Conservation (phyloP, 2,888 invertebrate genomes). For the Anarsia innoxiella region DNA sequence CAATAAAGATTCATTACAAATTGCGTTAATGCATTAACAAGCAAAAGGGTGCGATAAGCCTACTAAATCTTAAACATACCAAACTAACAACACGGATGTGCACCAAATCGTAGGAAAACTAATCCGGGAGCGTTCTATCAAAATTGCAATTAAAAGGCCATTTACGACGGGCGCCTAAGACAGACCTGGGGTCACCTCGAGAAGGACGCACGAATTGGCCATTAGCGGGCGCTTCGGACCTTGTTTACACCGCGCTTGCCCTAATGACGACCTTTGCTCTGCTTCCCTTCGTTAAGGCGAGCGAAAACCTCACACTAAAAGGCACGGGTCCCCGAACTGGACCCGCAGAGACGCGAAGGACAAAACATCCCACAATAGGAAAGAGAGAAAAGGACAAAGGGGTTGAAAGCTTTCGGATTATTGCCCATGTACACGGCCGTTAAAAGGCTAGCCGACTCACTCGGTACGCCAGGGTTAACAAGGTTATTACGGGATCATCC, state of each 20-base stretch:
- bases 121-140: conserved; percentile 64
- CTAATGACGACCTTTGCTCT: conserved; percentile 76
- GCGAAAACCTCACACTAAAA: conserved; percentile 75
- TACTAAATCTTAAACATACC: conserved; percentile 6
- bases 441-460: conserved; percentile 71
- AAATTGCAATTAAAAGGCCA: conserved; percentile 74
- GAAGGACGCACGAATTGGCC: conserved; percentile 73
- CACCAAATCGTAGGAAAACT: conserved; percentile 47
- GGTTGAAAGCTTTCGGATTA: conserved; percentile 72
- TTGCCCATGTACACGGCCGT: conserved; percentile 70
- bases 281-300: conserved; percentile 76
- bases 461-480: conserved; percentile 71
- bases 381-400: conserved; percentile 61
- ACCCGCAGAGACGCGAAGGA: conserved; percentile 60
- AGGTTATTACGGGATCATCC: conserved; percentile 75
- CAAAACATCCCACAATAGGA: conserved; percentile 38
- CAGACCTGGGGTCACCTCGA: conserved; percentile 68
- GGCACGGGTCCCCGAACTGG: conserved; percentile 64
- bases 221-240: conserved; percentile 74
- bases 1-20: conserved; percentile 44
- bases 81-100: conserved; percentile 22
- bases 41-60: neutral
- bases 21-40: conserved; percentile 16
- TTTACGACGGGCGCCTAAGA: conserved; percentile 61
- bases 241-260: conserved; percentile 76